Evolutionary conservation across 2,113 vertebrate genomes (phyloP).

Genomic region (Nannospalax galili): DNA sequence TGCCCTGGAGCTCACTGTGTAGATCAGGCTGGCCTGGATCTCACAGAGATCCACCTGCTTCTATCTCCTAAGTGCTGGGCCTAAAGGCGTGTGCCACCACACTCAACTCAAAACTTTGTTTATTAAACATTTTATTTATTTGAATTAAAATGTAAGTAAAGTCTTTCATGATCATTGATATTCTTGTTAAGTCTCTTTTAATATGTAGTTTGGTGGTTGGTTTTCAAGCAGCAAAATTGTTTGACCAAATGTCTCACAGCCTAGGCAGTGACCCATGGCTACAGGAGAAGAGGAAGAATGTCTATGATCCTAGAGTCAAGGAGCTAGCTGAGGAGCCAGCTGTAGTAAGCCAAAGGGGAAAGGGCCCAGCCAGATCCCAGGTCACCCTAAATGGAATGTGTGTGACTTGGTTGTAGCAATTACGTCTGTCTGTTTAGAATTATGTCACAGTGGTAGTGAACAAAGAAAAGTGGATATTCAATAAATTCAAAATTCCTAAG

Average conservation of each 20-base stretch:
- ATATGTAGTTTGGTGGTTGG: not conserved
- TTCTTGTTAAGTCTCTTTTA: not conserved
- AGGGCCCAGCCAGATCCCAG: not conserved
- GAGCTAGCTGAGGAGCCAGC: not conserved
- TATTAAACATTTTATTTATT: too few relatives aligned
- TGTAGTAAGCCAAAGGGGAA: not conserved
- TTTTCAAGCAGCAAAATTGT: constrained; percentile 11
- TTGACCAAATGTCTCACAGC: not conserved
- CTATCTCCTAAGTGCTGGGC: too few relatives aligned
- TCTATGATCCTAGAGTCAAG: too few relatives aligned
- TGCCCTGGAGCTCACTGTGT: too few relatives aligned
- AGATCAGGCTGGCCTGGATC: not conserved
- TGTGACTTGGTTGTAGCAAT: not conserved
- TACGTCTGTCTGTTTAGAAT: not conserved
- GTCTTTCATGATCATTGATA: too few relatives aligned
- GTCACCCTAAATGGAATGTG: not conserved
- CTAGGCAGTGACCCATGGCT: not conserved
- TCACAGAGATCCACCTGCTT: too few relatives aligned
- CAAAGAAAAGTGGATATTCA: not conserved
- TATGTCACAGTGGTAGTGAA: not conserved
- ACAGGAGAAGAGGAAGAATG: not conserved
- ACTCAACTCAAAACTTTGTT: too few relatives aligned
- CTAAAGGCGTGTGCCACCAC: too few relatives aligned
- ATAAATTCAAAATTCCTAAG: not conserved
- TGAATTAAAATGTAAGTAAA: too few relatives aligned